Conservation (phyloP, 2,888 invertebrate genomes). For the Liodrosophila aerea region DNA sequence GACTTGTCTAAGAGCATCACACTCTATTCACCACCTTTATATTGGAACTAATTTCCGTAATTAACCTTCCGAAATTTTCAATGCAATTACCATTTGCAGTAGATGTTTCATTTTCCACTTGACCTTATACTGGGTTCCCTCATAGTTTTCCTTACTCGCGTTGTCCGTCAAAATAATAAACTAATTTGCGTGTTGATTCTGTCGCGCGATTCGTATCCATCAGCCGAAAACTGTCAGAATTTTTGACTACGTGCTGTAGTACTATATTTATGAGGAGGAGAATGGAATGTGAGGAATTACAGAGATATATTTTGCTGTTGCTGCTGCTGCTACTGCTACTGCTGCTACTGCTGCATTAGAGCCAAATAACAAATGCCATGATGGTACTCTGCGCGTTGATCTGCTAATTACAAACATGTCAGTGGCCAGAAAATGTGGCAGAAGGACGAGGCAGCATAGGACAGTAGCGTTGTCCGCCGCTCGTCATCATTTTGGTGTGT, state of each 20-base stretch:
- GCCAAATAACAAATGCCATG: conserved; percentile 19
- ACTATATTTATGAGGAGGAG: neutral
- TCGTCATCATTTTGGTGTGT: conserved; percentile 14
- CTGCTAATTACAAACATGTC: conserved; percentile 73
- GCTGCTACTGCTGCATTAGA: conserved; percentile 28
- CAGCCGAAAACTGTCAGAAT: conserved; percentile 20
- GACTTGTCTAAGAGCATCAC: too few species aligned
- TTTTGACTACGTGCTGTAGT: neutral
- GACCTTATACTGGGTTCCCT: too few species aligned
- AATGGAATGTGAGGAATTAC: too few species aligned
- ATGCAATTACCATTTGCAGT: conserved; percentile 9
- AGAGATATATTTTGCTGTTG: too few species aligned
- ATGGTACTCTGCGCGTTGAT: conserved; percentile 21
- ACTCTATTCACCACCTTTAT: too few species aligned
- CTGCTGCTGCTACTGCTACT: too few species aligned
- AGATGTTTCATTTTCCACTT: conserved; percentile 5
- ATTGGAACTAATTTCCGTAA: too few species aligned
- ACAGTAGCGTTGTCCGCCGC: neutral
- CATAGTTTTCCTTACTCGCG: neutral
- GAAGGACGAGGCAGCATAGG: conserved; percentile 11
- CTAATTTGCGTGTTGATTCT: conserved; percentile 59
- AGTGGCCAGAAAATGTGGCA: conserved; percentile 30
- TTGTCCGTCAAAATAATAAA: conserved; percentile 40
- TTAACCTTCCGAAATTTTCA: neutral
- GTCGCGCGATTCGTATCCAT: conserved; percentile 30